A percentile compares a stretch with the other conserved stretches of the same genome.
These are phyloP conservation scores for Bugulina stolonifera DNA, from an alignment of 2,888 invertebrate genomes.

Conservation along the genomic window DNA sequence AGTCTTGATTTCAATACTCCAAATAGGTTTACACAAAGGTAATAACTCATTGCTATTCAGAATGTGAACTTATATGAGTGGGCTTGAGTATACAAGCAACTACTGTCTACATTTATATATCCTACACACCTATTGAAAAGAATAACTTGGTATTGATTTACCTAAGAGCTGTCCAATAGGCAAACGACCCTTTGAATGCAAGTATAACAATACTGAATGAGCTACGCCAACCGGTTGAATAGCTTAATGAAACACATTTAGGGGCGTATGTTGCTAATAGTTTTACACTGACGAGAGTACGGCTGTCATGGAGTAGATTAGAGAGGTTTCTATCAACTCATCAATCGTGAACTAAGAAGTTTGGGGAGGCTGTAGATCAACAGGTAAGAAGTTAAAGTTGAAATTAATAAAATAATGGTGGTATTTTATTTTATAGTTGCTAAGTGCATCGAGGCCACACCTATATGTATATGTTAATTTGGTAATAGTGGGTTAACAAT, in stretches of 20 bases:
- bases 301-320: too few relatives aligned
- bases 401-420: too few relatives aligned
- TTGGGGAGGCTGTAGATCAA: too few relatives aligned
- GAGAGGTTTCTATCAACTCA: too few relatives aligned
- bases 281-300: too few relatives aligned
- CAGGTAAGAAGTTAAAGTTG: too few relatives aligned
- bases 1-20: neutral
- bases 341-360: too few relatives aligned
- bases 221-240: slow-evolving; percentile 21
- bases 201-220: neutral
- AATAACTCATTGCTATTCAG: neutral
- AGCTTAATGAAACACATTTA: neutral
- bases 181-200: neutral
- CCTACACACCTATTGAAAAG: neutral
- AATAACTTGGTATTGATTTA: slow-evolving; percentile 24
- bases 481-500: too few relatives aligned
- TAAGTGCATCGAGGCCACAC: too few relatives aligned
- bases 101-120: neutral
- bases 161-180: neutral
- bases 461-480: too few relatives aligned
- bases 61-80: neutral
- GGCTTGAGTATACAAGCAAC: neutral
- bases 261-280: neutral
- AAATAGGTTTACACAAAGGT: neutral
- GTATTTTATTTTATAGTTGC: too few relatives aligned